phyloP scores from a whole-genome alignment of 2,113 vertebrate species.

The Ochotona curzoniae region DNA sequence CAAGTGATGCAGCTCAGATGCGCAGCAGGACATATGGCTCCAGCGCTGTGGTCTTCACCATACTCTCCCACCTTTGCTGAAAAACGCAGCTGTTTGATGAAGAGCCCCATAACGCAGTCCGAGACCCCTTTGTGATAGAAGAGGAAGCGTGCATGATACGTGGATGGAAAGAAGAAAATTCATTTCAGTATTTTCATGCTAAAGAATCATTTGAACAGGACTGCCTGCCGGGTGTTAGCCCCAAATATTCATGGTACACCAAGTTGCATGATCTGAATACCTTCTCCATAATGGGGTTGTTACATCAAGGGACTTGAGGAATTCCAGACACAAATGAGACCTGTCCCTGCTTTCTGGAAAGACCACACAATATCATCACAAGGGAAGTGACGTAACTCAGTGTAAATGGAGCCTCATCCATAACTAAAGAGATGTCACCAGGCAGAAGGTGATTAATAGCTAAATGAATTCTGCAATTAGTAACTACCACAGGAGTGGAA shows the following conservation, averaged over 20 bases:
- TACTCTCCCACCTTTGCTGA: background rate
- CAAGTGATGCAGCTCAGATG: background rate
- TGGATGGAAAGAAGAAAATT: background rate
- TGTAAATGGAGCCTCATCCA: background rate
- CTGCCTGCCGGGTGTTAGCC: background rate
- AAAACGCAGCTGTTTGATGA: slow-evolving; percentile 42
- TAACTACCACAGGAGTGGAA: background rate
- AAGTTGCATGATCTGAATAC: background rate
- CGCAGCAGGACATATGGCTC: background rate
- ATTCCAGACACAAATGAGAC: background rate
- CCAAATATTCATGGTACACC: background rate
- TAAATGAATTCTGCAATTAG: background rate
- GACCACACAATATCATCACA: background rate
- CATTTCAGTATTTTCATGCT: background rate
- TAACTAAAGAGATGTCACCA: background rate
- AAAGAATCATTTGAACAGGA: slow-evolving; percentile 43
- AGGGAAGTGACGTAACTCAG: background rate
- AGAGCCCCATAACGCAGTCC: background rate
- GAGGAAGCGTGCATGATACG: background rate
- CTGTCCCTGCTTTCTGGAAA: background rate
- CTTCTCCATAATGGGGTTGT: background rate
- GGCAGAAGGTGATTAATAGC: background rate
- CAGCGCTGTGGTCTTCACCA: background rate
- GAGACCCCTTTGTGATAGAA: background rate
- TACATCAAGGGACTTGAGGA: background rate